These are phyloP conservation scores for Stegastes partitus DNA, from an alignment of 2,113 vertebrate species.

Conservation along the genomic window DNA sequence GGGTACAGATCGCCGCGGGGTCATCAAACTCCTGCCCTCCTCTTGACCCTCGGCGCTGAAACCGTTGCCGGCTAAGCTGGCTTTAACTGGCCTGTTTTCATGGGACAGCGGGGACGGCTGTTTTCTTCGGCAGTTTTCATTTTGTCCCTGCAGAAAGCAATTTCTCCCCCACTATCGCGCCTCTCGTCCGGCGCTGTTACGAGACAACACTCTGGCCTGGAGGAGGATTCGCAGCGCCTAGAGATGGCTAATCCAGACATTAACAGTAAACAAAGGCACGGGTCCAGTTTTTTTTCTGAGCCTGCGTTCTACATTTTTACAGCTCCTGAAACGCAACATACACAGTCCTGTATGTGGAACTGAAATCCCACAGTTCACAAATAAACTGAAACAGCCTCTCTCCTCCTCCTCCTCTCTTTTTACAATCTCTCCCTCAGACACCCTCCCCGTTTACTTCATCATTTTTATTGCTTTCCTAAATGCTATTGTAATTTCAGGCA, in stretches of 20 bases:
- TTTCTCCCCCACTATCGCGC: conserved; percentile 46
- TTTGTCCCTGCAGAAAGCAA: conserved; percentile 52
- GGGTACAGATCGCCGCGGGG: conserved; percentile 32
- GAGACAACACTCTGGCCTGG: conserved; percentile 33
- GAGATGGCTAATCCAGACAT: conserved; percentile 47
- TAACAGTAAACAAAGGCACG: conserved; percentile 47
- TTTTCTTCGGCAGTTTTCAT: conserved; percentile 57
- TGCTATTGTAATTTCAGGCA: conserved; percentile 65
- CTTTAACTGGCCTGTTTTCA: conserved; percentile 37
- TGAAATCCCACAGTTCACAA: conserved; percentile 18
- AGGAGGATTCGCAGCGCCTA: conserved; percentile 35
- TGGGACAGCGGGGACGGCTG: conserved; percentile 31
- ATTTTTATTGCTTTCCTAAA: conserved; percentile 63
- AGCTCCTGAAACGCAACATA: conserved; percentile 35
- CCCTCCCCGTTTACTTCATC: conserved; percentile 9
- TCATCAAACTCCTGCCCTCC: conserved; percentile 38
- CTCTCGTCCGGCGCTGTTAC: conserved; percentile 32
- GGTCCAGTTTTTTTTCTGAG: conserved; percentile 19
- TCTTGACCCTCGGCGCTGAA: conserved; percentile 34
- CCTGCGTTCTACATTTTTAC: conserved; percentile 30
- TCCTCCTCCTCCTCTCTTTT: conserved; percentile 9
- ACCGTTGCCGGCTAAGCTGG: neutral
- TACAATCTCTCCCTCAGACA: neutral
- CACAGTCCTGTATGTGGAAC: conserved; percentile 23
- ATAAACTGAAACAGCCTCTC: conserved; percentile 4